These are phyloP conservation scores for Xiphias gladius DNA, from an alignment of 2,113 vertebrate species.

Conservation along the genomic window DNA sequence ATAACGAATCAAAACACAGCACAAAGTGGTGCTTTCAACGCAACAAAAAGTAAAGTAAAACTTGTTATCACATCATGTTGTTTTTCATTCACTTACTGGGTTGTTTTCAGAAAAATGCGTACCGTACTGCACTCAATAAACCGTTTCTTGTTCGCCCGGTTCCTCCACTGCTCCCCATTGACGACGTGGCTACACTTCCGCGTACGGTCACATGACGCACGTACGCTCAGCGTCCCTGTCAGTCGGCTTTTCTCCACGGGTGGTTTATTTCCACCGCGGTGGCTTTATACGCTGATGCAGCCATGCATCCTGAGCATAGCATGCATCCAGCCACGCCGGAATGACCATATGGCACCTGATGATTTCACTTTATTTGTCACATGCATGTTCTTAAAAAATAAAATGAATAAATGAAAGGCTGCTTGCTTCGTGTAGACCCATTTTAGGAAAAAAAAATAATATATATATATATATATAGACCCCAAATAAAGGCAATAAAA, in stretches of 20 bases:
- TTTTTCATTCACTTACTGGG: conserved; percentile 49
- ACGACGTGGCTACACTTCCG: conserved; percentile 67
- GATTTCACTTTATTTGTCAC: background rate
- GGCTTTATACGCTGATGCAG: background rate
- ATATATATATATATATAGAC: no score
- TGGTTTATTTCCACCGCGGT: background rate
- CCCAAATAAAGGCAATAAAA: background rate
- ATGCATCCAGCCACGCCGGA: no score
- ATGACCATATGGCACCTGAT: background rate
- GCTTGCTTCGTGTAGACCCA: background rate
- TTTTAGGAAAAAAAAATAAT: no score
- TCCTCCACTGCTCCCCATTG: background rate
- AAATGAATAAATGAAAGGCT: background rate
- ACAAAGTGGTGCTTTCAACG: background rate
- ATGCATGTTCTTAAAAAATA: background rate
- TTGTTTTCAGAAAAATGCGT: background rate
- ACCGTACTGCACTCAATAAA: background rate
- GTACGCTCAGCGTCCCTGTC: background rate
- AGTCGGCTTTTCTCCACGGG: background rate
- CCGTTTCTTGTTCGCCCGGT: conserved; percentile 34
- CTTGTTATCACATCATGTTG: rapidly evolving
- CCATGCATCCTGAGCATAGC: background rate
- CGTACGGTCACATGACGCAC: conserved; percentile 41
- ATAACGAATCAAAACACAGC: background rate
- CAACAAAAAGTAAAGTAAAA: background rate